Evolutionary conservation across 2,888 invertebrate species (phyloP), one percentile per base, ranked within the genome.

Genomic region (Drosophila nr. fundita): DNA sequence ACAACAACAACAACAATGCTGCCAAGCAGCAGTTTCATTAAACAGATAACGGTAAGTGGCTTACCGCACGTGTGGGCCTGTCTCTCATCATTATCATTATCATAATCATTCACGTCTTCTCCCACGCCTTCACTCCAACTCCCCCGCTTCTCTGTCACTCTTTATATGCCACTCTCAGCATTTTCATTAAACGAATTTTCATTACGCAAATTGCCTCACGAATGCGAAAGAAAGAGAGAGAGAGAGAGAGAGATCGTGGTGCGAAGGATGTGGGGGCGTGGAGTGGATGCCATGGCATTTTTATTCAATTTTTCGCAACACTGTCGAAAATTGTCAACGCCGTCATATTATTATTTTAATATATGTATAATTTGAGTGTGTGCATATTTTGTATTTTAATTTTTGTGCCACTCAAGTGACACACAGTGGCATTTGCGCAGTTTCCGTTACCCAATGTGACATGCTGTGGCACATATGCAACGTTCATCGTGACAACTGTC

Each of bases 1-100:
- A 30, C 27, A 63, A 61, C 73, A 54, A 82, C 84, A 67, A 86
- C 85, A 62, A 86, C 87, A 67, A 53, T 87, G 78, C 67, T 88
- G 75, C 87, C 87, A 49, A 87, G 86, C 77, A 87, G 86, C 86
- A 84, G 89, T 87, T 87, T 87, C 80, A 86, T 91, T 85, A 91
- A 87, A 79, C 91, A 91, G 89, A 91, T 91, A 86, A 91, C 91
- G 82, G 91, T 91, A 91, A 91, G 91, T 91, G 88, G 86, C 82
- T 83, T 80, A 79, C 79, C 85, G 53, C 80, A 82, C 62, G 66
- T 70, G 68, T 73, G 74, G 74, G 79, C 65, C 73, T 80, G 61
- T 49, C 78, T 38, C 70, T 59, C 70, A 68, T 78, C 70, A 74
- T 78, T 74, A 78, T 65, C 64, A 55, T 55, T 38, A 49, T 18